phyloP scores from a whole-genome alignment of 92 coral and sea anemone genomes.

The Ricordea florida region DNA sequence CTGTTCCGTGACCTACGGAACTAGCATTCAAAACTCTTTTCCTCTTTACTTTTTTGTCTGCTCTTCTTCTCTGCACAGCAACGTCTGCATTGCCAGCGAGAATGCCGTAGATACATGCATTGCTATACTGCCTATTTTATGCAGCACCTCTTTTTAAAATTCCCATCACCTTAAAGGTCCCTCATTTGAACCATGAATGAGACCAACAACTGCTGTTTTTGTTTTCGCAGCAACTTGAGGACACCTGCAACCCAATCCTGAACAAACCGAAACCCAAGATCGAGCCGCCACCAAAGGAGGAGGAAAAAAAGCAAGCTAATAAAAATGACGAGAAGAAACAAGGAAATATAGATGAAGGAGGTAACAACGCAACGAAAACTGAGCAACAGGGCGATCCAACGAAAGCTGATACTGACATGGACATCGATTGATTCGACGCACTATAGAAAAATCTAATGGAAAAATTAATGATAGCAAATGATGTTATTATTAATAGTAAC shows the following conservation, averaged over 20 bases:
- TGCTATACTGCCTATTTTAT: too few species aligned
- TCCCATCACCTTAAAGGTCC: not conserved
- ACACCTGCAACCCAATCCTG: slow-evolving; percentile 77
- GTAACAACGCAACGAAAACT: not conserved
- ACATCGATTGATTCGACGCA: slow-evolving; percentile 16
- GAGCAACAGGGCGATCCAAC: not conserved
- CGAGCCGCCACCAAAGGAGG: slow-evolving; percentile 91
- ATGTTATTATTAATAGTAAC: too few species aligned
- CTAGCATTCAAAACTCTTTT: too few species aligned
- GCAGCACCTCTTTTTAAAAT: not conserved
- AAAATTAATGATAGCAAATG: not conserved
- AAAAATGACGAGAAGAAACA: slow-evolving; percentile 37
- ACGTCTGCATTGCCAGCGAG: too few species aligned
- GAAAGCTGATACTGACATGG: slow-evolving; percentile 13
- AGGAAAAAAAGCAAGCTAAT: slow-evolving; percentile 64
- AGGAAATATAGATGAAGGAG: slow-evolving; percentile 58
- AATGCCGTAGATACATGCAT: too few species aligned
- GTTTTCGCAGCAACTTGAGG: slow-evolving; percentile 77
- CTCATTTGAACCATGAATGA: not conserved
- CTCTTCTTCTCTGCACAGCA: too few species aligned
- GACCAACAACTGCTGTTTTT: not conserved
- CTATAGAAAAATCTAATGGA: not conserved
- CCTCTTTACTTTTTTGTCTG: too few species aligned
- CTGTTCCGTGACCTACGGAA: too few species aligned
- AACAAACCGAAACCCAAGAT: slow-evolving; percentile 91